Base-by-base conservation (phyloP, 1,140 invertebrate species). In the Drosophila baimaii region DNA sequence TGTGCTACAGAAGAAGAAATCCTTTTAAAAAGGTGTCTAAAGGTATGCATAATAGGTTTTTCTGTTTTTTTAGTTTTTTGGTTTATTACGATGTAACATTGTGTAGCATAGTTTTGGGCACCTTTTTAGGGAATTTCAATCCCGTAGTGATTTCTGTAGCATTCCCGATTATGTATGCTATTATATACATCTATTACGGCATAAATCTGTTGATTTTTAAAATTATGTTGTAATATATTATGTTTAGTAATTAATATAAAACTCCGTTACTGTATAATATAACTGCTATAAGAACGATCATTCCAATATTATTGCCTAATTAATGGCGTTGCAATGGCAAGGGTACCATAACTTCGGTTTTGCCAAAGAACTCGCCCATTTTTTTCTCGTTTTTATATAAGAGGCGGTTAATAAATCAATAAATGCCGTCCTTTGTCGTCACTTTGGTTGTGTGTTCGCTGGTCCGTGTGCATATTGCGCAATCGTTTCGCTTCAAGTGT, bases 401-500 rank as follows among this genome's bases (percentile, higher is more conserved):
- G 56, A 68, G 52, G 43, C 65, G 73, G 54, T 59, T 43, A 85
- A 84, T 84, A 84, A 84, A 84, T 84, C 81, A 84, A 84, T 84
- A 84, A 69, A 73, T 55, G 55, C 49, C 72, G 69, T 72, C 65
- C 80, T 79, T 83, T 84, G 80, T 79, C 81, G 68, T 69, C 77
- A 70, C 57, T 75, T 61, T 61, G 47, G 56, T 63, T 47, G 70
- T 85, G 72, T 55, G 72, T 49, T 80, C 73, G 77, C 54, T 84
- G 72, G 72, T 39, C 77, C 59, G 81, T 84, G 77, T 84, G 63
- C 68, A 81, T 85, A 84, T 84, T 84, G 81, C 81, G 81, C 81
- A 84, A 84, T 84, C 77, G 72, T 76, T 43, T 54, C 37, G 70
- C 43, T 25, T 39, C 17, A 75, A 55, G 17, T 21, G n/a, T 58